Conservation (phyloP, 1,140 invertebrate genomes). For the Drosophila pruinosa region DNA sequence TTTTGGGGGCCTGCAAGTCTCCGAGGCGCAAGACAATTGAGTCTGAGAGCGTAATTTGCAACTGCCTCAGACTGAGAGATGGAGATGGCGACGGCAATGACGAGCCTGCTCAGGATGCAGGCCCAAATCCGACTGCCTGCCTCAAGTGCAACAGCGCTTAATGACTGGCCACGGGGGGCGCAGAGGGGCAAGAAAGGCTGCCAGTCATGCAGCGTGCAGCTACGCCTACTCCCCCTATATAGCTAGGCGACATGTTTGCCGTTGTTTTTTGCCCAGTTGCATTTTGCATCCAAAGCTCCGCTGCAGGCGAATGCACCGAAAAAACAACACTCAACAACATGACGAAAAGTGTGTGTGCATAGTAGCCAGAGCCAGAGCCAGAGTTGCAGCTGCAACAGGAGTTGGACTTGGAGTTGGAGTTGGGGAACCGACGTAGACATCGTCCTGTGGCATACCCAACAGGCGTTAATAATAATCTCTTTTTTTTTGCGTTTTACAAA, state of each 20-base stretch:
- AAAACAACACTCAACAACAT: slow-evolving; percentile 60
- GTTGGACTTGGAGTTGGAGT: neutral
- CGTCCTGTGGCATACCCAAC: slow-evolving; percentile 78
- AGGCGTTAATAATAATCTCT: slow-evolving; percentile 75
- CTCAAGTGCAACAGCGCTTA: slow-evolving; percentile 64
- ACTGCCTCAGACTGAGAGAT: slow-evolving; percentile 66
- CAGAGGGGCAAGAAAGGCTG: slow-evolving; percentile 9
- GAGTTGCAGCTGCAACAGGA: slow-evolving; percentile 17
- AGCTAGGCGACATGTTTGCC: slow-evolving; percentile 2
- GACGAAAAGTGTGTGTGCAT: slow-evolving; percentile 66
- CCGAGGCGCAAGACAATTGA: slow-evolving; percentile 75
- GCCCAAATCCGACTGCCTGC: slow-evolving; percentile 47
- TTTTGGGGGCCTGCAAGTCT: slow-evolving; percentile 52
- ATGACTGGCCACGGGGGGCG: slow-evolving; percentile 45
- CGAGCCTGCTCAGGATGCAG: slow-evolving; percentile 58
- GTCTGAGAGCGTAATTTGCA: slow-evolving; percentile 80
- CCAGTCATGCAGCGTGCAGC: slow-evolving; percentile 47
- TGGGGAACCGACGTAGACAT: slow-evolving; percentile 52
- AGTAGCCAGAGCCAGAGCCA: slow-evolving; percentile 59
- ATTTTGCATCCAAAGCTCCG: slow-evolving; percentile 64
- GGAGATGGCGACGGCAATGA: slow-evolving; percentile 22
- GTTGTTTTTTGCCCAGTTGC: slow-evolving; percentile 58
- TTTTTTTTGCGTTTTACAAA: slow-evolving; percentile 44
- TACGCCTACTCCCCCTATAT: slow-evolving; percentile 36
- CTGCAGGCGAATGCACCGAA: slow-evolving; percentile 74